These are phyloP conservation scores for Bovichtus variegatus DNA, from an alignment of 2,797 vertebrate species.

Conservation along the genomic window DNA sequence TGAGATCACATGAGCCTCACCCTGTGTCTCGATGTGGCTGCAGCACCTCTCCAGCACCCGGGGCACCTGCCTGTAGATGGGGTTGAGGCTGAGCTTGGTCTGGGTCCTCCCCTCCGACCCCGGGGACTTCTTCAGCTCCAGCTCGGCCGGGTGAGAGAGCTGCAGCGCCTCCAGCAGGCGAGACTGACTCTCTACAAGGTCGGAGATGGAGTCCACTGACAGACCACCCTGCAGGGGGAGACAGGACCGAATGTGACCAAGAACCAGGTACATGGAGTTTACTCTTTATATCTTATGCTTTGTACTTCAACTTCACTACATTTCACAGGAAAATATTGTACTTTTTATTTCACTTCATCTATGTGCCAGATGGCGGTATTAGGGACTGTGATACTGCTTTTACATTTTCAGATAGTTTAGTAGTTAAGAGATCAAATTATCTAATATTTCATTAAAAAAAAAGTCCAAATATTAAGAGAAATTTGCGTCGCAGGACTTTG, in stretches of 20 bases:
- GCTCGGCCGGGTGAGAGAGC: slow-evolving; percentile 90
- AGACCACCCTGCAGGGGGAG: slow-evolving; percentile 86
- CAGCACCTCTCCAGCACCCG: slow-evolving; percentile 92
- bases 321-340: too few species aligned
- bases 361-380: too few species aligned
- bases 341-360: too few species aligned
- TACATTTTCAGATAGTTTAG: too few species aligned
- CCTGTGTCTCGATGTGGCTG: slow-evolving; percentile 88
- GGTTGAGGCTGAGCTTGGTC: slow-evolving; percentile 91
- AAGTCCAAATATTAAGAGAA: neutral
- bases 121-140: slow-evolving; percentile 83
- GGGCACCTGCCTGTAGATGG: slow-evolving; percentile 92
- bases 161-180: slow-evolving; percentile 93
- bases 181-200: slow-evolving; percentile 90
- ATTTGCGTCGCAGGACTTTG: neutral
- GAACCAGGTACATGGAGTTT: too few species aligned
- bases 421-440: neutral
- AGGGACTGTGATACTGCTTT: too few species aligned
- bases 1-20: slow-evolving; percentile 74
- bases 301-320: too few species aligned
- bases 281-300: too few species aligned
- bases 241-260: too few species aligned
- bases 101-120: slow-evolving; percentile 78
- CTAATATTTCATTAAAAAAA: neutral
- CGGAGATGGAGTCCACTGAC: slow-evolving; percentile 92